Evolutionary conservation across 2,113 vertebrate species (phyloP).

Genomic region (Spea multiplicata): DNA sequence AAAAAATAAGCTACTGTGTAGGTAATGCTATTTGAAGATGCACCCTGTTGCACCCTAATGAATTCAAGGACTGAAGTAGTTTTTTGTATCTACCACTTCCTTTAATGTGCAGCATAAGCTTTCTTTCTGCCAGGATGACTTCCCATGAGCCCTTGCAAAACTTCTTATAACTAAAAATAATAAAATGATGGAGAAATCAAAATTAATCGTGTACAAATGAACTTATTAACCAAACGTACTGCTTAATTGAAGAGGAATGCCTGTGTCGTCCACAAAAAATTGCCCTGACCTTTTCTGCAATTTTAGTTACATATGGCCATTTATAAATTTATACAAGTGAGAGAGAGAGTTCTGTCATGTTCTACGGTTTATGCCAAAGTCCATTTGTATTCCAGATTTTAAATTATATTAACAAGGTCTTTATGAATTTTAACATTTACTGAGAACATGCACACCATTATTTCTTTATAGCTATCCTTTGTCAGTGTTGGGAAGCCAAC

Average conservation of each 20-base stretch:
- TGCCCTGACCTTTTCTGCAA: slow-evolving; percentile 15
- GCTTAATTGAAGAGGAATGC: background rate
- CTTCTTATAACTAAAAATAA: background rate
- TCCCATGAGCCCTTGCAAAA: no score
- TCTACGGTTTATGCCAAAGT: slow-evolving; percentile 5
- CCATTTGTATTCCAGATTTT: slow-evolving; percentile 20
- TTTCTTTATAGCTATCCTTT: slow-evolving; percentile 35
- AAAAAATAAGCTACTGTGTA: slow-evolving; percentile 54
- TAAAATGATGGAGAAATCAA: background rate
- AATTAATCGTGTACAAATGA: slow-evolving; percentile 13
- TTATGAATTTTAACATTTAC: slow-evolving; percentile 32
- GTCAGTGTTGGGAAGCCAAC: slow-evolving; percentile 33
- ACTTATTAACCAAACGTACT: slow-evolving; percentile 3
- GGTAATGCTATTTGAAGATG: slow-evolving; percentile 40
- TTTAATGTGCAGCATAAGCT: no score
- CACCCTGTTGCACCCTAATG: slow-evolving; percentile 14
- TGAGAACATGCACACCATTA: slow-evolving; percentile 32
- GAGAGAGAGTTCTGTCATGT: background rate
- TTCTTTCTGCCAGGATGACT: no score
- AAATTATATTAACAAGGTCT: slow-evolving; percentile 38
- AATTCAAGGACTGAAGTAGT: slow-evolving; percentile 1
- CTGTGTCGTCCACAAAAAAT: background rate
- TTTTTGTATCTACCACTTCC: background rate
- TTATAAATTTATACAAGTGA: slow-evolving; percentile 24
- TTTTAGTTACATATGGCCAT: slow-evolving; percentile 27